A percentile compares a stretch with the other conserved stretches of the same genome.
These are phyloP conservation scores for Enoplolaimus lenunculus DNA, from an alignment of 2,888 invertebrate species.

Conservation along the genomic window DNA sequence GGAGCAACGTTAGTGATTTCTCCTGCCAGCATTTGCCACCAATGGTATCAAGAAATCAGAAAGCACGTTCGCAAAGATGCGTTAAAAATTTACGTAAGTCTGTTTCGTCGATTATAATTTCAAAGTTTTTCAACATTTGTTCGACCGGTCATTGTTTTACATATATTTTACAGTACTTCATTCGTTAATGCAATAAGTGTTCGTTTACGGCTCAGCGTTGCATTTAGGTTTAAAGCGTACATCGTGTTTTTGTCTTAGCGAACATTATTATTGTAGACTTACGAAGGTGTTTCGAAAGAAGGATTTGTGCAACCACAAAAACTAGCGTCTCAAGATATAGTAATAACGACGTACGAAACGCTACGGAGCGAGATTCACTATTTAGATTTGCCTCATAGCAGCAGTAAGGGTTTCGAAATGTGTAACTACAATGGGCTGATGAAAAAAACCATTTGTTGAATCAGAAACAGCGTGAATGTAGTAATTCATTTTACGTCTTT, in stretches of 20 bases:
- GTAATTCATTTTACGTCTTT: too few relatives aligned
- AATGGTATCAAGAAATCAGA: conserved; percentile 55
- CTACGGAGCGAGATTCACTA: conserved; percentile 53
- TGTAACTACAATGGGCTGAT: too few relatives aligned
- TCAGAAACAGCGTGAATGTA: too few relatives aligned
- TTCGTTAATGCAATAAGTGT: too few relatives aligned
- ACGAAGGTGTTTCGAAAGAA: conserved; percentile 47
- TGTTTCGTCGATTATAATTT: too few relatives aligned
- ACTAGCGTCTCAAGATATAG: conserved; percentile 55
- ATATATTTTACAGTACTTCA: too few relatives aligned
- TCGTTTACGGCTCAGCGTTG: too few relatives aligned
- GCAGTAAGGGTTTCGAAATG: conserved; percentile 39
- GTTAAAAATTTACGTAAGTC: conserved; percentile 42
- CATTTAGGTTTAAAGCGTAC: too few relatives aligned
- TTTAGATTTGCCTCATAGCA: conserved; percentile 47
- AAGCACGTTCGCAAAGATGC: conserved; percentile 31
- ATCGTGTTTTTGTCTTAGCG: too few relatives aligned
- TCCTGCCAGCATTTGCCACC: conserved; percentile 53
- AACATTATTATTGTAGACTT: conserved; percentile 33
- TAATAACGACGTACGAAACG: conserved; percentile 57
- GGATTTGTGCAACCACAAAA: conserved; percentile 52
- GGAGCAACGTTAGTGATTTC: conserved; percentile 58
- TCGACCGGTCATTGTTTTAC: too few relatives aligned
- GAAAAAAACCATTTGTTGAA: too few relatives aligned
- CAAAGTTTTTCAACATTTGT: too few relatives aligned